Conservation (phyloP, 2,888 invertebrate genomes). For the Aplocera efformata region DNA sequence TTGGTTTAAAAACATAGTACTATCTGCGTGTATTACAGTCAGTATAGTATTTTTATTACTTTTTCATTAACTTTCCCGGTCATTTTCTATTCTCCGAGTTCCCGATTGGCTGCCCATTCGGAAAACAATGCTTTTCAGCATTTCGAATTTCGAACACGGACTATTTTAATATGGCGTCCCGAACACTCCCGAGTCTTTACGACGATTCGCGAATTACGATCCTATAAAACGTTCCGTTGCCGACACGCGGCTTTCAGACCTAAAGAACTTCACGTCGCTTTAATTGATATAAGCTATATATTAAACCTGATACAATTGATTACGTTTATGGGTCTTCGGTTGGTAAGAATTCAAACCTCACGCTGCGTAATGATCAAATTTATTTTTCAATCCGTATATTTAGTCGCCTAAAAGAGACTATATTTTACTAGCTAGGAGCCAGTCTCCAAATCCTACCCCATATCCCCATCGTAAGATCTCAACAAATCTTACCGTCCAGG, state of each 20-base stretch:
- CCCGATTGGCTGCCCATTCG: no score
- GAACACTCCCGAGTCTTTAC: slow-evolving; percentile 52
- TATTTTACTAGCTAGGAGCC: slow-evolving; percentile 9
- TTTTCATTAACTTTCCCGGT: no score
- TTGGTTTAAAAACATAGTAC: no score
- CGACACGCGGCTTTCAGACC: slow-evolving; percentile 49
- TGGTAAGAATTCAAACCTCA: background rate
- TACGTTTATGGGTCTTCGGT: slow-evolving; percentile 24
- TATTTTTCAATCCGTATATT: background rate
- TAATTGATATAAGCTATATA: slow-evolving; percentile 54
- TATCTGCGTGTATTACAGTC: no score
- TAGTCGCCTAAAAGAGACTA: background rate
- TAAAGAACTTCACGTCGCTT: slow-evolving; percentile 51
- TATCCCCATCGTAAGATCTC: slow-evolving; percentile 28
- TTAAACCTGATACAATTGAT: slow-evolving; percentile 35
- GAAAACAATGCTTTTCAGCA: slow-evolving; percentile 43
- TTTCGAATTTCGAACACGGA: slow-evolving; percentile 46
- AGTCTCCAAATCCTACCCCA: slow-evolving; percentile 17
- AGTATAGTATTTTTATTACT: no score
- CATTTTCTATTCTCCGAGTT: no score
- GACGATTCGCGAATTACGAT: slow-evolving; percentile 60
- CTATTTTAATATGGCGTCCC: slow-evolving; percentile 62
- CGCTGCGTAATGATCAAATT: slow-evolving; percentile 3
- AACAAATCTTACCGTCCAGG: slow-evolving; percentile 43
- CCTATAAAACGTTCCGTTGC: slow-evolving; percentile 56